phyloP scores from a whole-genome alignment of 1,140 invertebrate genomes.

The Trissolcus basalis region DNA sequence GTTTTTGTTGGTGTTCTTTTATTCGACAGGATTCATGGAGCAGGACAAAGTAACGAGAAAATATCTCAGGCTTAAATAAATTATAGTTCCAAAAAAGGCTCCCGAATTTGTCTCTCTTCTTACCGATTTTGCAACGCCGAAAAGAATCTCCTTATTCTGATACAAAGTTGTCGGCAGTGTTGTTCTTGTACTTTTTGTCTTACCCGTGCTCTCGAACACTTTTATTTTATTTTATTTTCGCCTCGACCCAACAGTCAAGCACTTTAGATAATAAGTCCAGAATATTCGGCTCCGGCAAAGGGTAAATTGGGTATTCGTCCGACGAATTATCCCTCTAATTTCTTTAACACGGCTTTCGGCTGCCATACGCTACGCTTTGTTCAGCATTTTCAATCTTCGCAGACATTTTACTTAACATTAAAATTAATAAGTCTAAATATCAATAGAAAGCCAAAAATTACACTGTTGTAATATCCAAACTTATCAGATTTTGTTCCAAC shows the following conservation, averaged over 20 bases:
- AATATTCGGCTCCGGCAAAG: slow-evolving; percentile 68
- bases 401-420: slow-evolving; percentile 54
- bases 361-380: slow-evolving; percentile 55
- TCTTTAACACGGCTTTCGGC: slow-evolving; percentile 70
- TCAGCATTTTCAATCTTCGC: slow-evolving; percentile 51
- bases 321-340: slow-evolving; percentile 77
- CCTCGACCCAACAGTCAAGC: slow-evolving; percentile 65
- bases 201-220: slow-evolving; percentile 39
- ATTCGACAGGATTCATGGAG: slow-evolving; percentile 42
- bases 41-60: slow-evolving; percentile 42
- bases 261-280: slow-evolving; percentile 78
- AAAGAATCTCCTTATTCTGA: slow-evolving; percentile 53
- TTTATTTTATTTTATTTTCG: slow-evolving; percentile 49
- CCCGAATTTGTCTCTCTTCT: slow-evolving; percentile 37
- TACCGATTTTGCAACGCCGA: slow-evolving; percentile 42
- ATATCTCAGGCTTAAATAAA: slow-evolving; percentile 59
- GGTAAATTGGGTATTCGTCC: slow-evolving; percentile 77
- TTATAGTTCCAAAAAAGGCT: slow-evolving; percentile 53
- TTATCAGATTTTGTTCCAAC: too few relatives aligned
- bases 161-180: slow-evolving; percentile 51
- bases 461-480: too few relatives aligned
- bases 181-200: slow-evolving; percentile 57
- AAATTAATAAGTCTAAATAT: too few relatives aligned
- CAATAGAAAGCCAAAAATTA: too few relatives aligned
- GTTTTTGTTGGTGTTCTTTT: slow-evolving; percentile 41